Percentiles rank a stretch among this genome's conserved stretches.
phyloP scores from a whole-genome alignment of 64 coral and sea anemone genomes.

The Cladopsammia gracilis region DNA sequence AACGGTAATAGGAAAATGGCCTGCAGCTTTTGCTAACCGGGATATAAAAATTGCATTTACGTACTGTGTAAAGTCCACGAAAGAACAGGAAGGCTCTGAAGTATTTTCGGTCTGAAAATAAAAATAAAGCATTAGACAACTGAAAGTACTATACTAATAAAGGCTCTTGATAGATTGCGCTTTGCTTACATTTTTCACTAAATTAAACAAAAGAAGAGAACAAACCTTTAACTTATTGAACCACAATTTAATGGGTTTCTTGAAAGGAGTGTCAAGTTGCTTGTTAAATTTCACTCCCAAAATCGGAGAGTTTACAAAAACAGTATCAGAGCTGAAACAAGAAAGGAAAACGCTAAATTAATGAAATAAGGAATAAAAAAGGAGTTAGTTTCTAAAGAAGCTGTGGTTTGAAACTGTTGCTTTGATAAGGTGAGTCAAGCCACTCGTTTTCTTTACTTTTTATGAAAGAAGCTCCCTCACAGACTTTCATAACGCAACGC shows the following conservation, averaged over 20 bases:
- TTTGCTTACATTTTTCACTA: too few species aligned
- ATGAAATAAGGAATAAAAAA: too few species aligned
- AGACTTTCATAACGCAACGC: too few species aligned
- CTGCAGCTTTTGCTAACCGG: neutral
- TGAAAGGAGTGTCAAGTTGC: neutral
- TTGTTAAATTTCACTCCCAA: slow-evolving; percentile 58
- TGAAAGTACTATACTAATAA: too few species aligned
- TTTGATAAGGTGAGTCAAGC: too few species aligned
- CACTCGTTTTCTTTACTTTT: too few species aligned
- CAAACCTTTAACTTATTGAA: slow-evolving; percentile 59
- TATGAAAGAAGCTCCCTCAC: too few species aligned
- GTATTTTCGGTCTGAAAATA: slow-evolving; percentile 45
- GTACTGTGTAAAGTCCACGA: slow-evolving; percentile 61
- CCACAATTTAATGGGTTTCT: slow-evolving; percentile 42
- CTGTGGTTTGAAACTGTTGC: too few species aligned
- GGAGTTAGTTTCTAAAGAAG: too few species aligned
- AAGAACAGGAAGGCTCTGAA: slow-evolving; percentile 57
- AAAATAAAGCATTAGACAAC: neutral
- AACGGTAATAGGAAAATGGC: neutral
- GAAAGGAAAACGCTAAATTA: too few species aligned
- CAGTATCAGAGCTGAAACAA: neutral
- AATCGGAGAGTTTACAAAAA: slow-evolving; percentile 44
- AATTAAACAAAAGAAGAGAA: neutral
- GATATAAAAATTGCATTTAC: neutral
- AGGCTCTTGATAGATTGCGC: too few species aligned